phyloP scores from a whole-genome alignment of 2,888 invertebrate genomes.

The Tuta absoluta region DNA sequence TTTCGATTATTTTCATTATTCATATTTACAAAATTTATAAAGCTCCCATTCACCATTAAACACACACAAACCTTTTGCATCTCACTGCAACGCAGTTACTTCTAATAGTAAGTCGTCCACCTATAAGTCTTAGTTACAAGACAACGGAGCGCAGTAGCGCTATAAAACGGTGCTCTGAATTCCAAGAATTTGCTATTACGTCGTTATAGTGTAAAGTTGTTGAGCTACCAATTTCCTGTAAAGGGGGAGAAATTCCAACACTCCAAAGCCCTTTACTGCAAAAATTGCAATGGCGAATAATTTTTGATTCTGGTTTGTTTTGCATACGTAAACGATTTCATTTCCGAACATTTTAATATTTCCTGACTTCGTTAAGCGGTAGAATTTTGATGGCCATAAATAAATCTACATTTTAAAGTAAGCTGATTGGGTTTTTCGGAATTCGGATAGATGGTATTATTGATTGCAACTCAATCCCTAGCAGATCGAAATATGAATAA shows the following conservation, averaged over 20 bases:
- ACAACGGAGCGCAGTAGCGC: neutral
- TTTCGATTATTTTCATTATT: neutral
- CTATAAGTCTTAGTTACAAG: conserved; percentile 1
- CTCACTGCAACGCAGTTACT: neutral
- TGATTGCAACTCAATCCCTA: neutral
- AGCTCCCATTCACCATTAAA: neutral
- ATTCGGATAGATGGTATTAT: neutral
- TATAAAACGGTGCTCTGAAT: neutral
- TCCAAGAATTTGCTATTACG: conserved; percentile 4
- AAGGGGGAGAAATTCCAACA: neutral
- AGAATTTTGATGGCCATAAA: neutral
- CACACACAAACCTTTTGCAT: neutral
- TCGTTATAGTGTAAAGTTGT: conserved; percentile 1
- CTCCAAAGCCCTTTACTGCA: neutral
- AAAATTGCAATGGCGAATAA: neutral
- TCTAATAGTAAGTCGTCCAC: no score
- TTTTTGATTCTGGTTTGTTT: conserved; percentile 1
- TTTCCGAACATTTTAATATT: neutral
- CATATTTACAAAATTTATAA: neutral
- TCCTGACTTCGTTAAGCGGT: neutral
- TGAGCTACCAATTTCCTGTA: conserved; percentile 7
- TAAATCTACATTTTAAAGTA: neutral
- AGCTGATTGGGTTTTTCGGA: conserved; percentile 3
- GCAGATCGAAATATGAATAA: neutral
- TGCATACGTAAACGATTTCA: conserved; percentile 4